Conservation (phyloP, 35 echinoderm and acorn worm genomes). For the Eucidaris tribuloides region DNA sequence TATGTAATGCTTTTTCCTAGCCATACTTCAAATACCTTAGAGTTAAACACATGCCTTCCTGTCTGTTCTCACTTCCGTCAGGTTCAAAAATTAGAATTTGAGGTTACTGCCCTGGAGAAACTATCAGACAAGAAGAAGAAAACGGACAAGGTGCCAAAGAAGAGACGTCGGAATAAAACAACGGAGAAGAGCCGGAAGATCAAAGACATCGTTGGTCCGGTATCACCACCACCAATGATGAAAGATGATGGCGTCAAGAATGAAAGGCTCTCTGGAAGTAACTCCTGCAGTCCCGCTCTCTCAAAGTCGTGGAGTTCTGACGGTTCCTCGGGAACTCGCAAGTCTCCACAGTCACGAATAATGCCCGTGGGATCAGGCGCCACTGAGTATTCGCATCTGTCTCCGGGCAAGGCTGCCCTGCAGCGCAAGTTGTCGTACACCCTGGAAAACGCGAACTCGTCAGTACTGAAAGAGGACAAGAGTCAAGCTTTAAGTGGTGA, state of each 20-base stretch:
- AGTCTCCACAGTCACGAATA: slow-evolving; percentile 26
- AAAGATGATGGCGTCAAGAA: slow-evolving; percentile 3
- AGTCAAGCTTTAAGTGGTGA: not conserved
- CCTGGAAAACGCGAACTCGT: not conserved
- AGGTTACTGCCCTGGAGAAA: slow-evolving; percentile 43
- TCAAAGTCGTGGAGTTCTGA: slow-evolving; percentile 48
- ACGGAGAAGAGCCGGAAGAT: slow-evolving; percentile 17
- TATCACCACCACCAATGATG: not conserved
- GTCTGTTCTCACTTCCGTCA: not conserved
- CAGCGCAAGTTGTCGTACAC: slow-evolving; percentile 29
- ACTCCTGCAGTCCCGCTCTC: slow-evolving; percentile 43
- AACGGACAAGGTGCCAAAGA: slow-evolving; percentile 20
- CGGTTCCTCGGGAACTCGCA: slow-evolving; percentile 31
- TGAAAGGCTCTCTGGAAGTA: slow-evolving; percentile 8
- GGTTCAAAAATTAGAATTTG: slow-evolving; percentile 16
- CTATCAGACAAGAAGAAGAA: slow-evolving; percentile 35
- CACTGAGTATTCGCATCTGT: slow-evolving; percentile 52
- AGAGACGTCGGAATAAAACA: slow-evolving; percentile 11
- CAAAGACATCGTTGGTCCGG: not conserved
- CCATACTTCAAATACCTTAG: no score
- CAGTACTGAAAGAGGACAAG: not conserved
- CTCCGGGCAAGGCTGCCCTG: slow-evolving; percentile 50
- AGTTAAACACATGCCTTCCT: not conserved
- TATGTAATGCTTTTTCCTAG: no score
- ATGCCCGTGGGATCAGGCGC: slow-evolving; percentile 38